Conservation (phyloP, 2,113 vertebrate genomes). For the Anarhynchus alexandrinus region DNA sequence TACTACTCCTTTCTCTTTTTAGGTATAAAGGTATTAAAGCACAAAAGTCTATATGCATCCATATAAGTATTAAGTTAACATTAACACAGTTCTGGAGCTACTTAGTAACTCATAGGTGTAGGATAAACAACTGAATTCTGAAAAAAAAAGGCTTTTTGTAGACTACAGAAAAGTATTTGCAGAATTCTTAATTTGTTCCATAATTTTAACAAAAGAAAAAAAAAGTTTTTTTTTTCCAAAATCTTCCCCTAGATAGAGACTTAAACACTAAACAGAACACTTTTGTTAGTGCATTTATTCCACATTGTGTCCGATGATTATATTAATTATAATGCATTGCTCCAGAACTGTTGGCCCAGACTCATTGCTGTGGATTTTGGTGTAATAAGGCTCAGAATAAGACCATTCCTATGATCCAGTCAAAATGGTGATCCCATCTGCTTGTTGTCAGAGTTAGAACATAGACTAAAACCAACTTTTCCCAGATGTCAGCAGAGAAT, state of each 20-base stretch:
- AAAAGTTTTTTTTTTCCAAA: no score
- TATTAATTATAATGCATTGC: neutral
- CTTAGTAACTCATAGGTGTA: neutral
- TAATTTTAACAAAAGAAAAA: neutral
- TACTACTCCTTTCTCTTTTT: neutral
- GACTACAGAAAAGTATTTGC: neutral
- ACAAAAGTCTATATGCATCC: neutral
- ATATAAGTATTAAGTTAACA: neutral
- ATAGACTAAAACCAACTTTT: neutral
- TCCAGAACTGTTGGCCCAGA: neutral
- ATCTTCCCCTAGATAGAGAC: neutral
- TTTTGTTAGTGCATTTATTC: neutral
- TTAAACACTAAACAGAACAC: neutral
- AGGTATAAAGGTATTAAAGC: neutral
- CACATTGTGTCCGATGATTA: neutral
- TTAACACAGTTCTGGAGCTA: neutral
- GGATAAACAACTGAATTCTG: neutral
- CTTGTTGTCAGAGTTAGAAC: neutral
- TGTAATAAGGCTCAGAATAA: neutral
- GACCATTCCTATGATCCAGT: neutral
- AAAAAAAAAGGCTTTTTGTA: neutral
- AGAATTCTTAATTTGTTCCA: neutral
- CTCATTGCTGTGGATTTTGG: neutral
- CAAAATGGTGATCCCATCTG: slow-evolving; percentile 8
- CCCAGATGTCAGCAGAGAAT: slow-evolving; percentile 35